phyloP scores from a whole-genome alignment of 2,797 vertebrate species.

The Sebastes variabilis region DNA sequence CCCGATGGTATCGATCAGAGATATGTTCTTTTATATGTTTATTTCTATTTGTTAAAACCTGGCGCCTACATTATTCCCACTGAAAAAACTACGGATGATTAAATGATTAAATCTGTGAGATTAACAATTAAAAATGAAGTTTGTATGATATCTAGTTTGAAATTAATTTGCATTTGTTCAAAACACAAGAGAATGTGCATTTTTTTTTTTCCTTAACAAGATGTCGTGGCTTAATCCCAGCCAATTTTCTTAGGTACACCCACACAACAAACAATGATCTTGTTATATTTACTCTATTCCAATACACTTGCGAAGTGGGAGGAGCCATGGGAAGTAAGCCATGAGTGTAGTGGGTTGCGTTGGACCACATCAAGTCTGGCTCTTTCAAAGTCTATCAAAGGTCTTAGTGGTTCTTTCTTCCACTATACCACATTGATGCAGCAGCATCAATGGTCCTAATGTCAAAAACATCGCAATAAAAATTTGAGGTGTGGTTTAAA shows the following conservation, averaged over 20 bases:
- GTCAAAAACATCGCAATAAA: too few species aligned
- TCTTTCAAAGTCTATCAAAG: too few species aligned
- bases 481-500: too few species aligned
- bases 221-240: background rate
- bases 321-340: background rate
- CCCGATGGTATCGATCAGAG: background rate
- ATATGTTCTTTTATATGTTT: background rate
- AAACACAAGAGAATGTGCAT: background rate
- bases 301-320: background rate
- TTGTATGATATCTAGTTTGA: background rate
- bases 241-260: background rate
- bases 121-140: background rate
- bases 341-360: background rate
- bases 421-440: too few species aligned
- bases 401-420: too few species aligned
- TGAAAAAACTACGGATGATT: too few species aligned
- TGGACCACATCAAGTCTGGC: background rate
- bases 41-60: background rate
- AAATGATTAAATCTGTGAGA: background rate
- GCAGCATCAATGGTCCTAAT: too few species aligned
- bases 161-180: background rate
- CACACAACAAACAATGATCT: background rate
- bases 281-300: background rate
- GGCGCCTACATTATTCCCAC: background rate
- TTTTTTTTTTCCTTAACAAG: background rate